These are phyloP conservation scores for Malurus elegans DNA, from an alignment of 2,113 vertebrate genomes.

Conservation along the genomic window DNA sequence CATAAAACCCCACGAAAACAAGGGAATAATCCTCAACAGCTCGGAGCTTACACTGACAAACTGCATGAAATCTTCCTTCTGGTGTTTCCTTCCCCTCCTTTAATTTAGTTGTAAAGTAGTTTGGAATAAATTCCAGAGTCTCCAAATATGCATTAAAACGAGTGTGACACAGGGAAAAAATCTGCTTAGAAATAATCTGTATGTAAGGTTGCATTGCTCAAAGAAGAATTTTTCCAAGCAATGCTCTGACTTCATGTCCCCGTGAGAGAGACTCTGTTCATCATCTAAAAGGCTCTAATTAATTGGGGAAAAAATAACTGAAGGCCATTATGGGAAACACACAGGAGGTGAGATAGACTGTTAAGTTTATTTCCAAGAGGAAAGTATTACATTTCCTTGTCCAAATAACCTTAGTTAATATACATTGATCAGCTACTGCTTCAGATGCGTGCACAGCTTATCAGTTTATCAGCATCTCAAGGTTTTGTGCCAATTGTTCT, in stretches of 20 bases:
- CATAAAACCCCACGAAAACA: neutral
- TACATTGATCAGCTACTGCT: constrained; percentile 7
- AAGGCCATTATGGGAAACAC: constrained; percentile 27
- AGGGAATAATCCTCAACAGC: neutral
- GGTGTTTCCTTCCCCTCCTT: neutral
- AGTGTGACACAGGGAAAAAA: neutral
- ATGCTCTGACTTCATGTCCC: neutral
- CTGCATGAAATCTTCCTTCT: neutral
- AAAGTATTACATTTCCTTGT: constrained; percentile 35
- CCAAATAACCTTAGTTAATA: constrained; percentile 53
- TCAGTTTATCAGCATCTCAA: constrained; percentile 35
- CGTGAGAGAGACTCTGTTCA: constrained; percentile 6
- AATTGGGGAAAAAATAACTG: constrained; percentile 32
- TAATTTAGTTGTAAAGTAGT: neutral
- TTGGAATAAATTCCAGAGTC: neutral
- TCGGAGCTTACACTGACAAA: neutral
- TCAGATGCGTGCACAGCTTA: neutral
- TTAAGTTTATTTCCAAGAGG: constrained; percentile 1
- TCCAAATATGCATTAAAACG: neutral
- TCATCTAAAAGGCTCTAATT: constrained; percentile 59
- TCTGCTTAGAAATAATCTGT: neutral
- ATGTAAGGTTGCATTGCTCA: neutral
- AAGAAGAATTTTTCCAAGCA: neutral
- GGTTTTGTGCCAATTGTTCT: constrained; percentile 18
- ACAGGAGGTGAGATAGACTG: constrained; percentile 27